Percentiles rank a stretch among this genome's conserved stretches.
Conservation (phyloP, 2,797 vertebrate species). For the Sternotherus odoratus region DNA sequence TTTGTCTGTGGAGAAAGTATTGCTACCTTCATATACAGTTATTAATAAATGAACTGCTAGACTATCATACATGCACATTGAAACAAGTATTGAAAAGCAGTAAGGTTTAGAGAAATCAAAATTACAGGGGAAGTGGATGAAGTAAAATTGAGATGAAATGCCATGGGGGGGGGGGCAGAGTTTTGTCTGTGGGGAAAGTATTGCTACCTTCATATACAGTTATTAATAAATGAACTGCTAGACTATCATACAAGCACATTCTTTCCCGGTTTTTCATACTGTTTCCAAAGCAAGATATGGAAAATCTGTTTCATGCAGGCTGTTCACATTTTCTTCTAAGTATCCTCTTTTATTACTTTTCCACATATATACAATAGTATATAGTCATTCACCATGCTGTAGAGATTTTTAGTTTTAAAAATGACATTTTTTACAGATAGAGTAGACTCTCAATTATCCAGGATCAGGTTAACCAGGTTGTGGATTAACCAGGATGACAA, state of each 20-base stretch:
- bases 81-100: neutral
- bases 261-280: neutral
- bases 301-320: neutral
- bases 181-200: neutral
- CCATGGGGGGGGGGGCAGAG: neutral
- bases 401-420: too few relatives aligned
- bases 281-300: neutral
- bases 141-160: neutral
- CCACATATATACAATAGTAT: neutral
- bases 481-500: too few relatives aligned
- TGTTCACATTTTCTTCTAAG: neutral
- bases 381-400: neutral
- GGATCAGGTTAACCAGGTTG: too few relatives aligned
- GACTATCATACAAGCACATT: neutral
- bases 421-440: neutral
- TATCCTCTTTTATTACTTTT: neutral
- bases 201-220: neutral
- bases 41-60: neutral
- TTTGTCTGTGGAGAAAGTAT: neutral
- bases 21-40: neutral
- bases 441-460: too few relatives aligned
- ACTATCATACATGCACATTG: neutral
- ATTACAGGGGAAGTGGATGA: neutral
- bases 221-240: neutral
- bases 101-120: slow-evolving; percentile 40